phyloP scores from a whole-genome alignment of 2,888 invertebrate species.

The Platycnemis pennipes region DNA sequence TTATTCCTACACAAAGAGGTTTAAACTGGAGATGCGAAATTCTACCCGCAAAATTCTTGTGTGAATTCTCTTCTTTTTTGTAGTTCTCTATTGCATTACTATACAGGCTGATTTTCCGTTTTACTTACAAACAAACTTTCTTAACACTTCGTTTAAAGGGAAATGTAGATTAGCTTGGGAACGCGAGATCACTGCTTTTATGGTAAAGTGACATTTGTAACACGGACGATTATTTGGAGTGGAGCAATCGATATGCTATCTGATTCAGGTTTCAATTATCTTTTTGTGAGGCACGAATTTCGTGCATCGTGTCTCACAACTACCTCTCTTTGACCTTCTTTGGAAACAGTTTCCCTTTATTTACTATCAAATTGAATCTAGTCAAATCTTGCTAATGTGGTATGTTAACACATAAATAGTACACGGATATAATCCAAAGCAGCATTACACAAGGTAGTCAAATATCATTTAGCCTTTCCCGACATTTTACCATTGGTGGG shows the following conservation, averaged over 20 bases:
- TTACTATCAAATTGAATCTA: neutral
- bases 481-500: no score
- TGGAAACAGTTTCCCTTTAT: neutral
- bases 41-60: no score
- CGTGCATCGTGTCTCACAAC: neutral
- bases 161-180: neutral
- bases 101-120: no score
- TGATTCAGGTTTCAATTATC: slow-evolving; percentile 28
- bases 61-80: no score
- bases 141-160: no score
- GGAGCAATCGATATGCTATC: slow-evolving; percentile 18
- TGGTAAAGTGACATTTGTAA: neutral
- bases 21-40: no score
- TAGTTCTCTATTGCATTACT: no score
- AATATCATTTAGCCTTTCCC: no score
- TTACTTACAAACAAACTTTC: no score
- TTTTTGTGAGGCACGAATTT: neutral
- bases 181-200: neutral
- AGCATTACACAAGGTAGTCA: no score
- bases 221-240: neutral
- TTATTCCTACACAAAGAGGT: no score
- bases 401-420: neutral
- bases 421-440: no score
- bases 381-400: neutral
- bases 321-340: neutral